Percentiles rank a stretch among this genome's conserved stretches.
Conservation (phyloP, 2,888 invertebrate species). For the Lacanobia wlatinum region DNA sequence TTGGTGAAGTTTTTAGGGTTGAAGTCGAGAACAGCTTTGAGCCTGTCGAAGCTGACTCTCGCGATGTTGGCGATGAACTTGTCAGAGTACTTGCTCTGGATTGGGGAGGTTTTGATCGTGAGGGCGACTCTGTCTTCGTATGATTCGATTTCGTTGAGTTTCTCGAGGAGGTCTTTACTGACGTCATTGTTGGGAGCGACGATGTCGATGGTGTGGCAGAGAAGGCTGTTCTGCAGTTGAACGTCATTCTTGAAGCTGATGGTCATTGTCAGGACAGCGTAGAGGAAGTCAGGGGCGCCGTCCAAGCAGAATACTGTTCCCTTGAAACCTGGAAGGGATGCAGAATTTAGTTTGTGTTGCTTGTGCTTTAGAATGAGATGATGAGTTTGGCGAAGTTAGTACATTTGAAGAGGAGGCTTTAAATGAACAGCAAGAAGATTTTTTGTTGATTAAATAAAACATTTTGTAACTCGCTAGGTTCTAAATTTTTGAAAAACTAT, state of each 20-base stretch:
- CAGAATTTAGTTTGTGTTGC: not conserved
- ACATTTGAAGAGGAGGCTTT: not conserved
- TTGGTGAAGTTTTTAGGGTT: constrained; percentile 85
- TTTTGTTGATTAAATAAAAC: not conserved
- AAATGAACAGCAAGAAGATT: not conserved
- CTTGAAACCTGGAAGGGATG: constrained; percentile 77
- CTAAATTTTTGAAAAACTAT: not conserved
- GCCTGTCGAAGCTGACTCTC: constrained; percentile 84
- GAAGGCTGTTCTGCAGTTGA: constrained; percentile 90
- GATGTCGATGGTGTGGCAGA: constrained; percentile 90
- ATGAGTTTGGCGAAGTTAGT: not conserved
- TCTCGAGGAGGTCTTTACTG: constrained; percentile 78
- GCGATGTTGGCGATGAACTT: constrained; percentile 77
- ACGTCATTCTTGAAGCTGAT: constrained; percentile 83
- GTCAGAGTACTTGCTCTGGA: constrained; percentile 82
- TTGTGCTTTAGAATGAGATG: not conserved
- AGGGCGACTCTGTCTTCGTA: constrained; percentile 91
- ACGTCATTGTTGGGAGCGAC: constrained; percentile 83
- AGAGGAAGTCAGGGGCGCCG: constrained; percentile 94
- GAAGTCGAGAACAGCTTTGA: constrained; percentile 89
- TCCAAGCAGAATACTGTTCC: constrained; percentile 94
- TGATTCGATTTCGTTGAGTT: constrained; percentile 88
- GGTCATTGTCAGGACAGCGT: constrained; percentile 88
- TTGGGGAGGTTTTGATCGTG: constrained; percentile 81
- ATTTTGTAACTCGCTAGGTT: not conserved